These are phyloP conservation scores for Sipha flava DNA, from an alignment of 1,140 invertebrate genomes.

Conservation along the genomic window DNA sequence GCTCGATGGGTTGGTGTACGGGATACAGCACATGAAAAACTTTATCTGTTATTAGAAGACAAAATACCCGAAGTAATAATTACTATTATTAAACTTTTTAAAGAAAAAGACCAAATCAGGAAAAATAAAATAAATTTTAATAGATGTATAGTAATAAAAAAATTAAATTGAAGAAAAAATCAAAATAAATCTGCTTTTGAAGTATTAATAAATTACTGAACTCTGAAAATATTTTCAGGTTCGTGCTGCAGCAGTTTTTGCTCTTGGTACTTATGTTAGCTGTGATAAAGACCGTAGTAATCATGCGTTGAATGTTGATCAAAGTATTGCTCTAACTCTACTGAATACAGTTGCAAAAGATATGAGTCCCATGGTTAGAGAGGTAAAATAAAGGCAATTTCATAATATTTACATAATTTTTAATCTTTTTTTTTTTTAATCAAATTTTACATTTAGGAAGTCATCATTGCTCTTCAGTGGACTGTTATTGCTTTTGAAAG, in stretches of 20 bases:
- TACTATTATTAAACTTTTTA: background rate
- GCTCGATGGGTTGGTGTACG: slow-evolving; percentile 92
- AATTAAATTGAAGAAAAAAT: background rate
- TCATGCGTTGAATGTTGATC: slow-evolving; percentile 88
- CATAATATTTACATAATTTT: background rate
- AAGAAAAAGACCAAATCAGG: background rate
- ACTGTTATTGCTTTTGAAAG: slow-evolving; percentile 84
- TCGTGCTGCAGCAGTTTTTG: slow-evolving; percentile 80
- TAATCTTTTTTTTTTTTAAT: background rate
- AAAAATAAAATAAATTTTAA: background rate
- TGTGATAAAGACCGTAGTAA: slow-evolving; percentile 71
- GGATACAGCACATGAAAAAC: slow-evolving; percentile 92
- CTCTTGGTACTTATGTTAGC: slow-evolving; percentile 86
- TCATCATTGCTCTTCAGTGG: slow-evolving; percentile 79
- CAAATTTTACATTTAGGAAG: slow-evolving; percentile 51
- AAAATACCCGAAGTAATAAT: slow-evolving; percentile 70
- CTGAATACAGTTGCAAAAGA: slow-evolving; percentile 69
- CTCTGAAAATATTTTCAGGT: slow-evolving; percentile 46
- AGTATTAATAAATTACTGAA: too few species aligned
- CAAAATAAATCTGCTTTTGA: background rate
- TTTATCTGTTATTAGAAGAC: slow-evolving; percentile 70
- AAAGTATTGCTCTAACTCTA: slow-evolving; percentile 77
- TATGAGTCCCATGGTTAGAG: slow-evolving; percentile 79
- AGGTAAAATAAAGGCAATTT: slow-evolving; percentile 49
- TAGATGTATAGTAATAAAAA: background rate